A percentile compares a stretch with the other conserved stretches of the same genome.
Conservation (phyloP, 2,888 invertebrate genomes). For the Quadroppia sp. region DNA sequence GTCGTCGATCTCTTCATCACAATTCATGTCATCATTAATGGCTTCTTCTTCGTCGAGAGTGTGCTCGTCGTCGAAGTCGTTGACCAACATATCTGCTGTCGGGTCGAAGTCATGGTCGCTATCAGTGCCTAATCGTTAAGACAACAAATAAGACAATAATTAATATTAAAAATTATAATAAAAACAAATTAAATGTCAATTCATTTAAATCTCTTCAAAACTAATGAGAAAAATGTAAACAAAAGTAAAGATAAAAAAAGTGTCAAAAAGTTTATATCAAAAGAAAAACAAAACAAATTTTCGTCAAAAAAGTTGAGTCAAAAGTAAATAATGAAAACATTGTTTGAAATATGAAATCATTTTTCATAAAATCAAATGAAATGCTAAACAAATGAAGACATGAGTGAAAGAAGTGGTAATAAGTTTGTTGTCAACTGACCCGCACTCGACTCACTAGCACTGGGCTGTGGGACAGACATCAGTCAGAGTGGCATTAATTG, state of each 20-base stretch:
- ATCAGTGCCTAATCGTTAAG: constrained; percentile 40
- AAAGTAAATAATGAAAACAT: neutral
- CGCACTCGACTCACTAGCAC: constrained; percentile 45
- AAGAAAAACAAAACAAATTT: neutral
- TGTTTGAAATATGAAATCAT: too few species aligned
- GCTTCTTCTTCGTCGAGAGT: constrained; percentile 97
- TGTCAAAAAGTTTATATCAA: neutral
- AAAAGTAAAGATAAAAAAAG: neutral
- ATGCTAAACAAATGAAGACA: too few species aligned
- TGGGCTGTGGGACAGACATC: constrained; percentile 40
- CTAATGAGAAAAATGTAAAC: neutral
- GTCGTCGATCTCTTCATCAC: constrained; percentile 79
- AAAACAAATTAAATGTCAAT: neutral
- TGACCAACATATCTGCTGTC: constrained; percentile 90
- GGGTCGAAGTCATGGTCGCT: constrained; percentile 71
- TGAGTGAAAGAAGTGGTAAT: too few species aligned
- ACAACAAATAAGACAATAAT: neutral
- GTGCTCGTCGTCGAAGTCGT: constrained; percentile 95
- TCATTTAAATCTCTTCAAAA: neutral
- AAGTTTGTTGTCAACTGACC: constrained; percentile 39
- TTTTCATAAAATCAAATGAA: too few species aligned
- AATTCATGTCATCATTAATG: constrained; percentile 70
- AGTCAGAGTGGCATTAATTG: neutral
- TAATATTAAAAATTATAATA: neutral
- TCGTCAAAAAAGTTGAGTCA: neutral